phyloP scores from a whole-genome alignment of 2,888 invertebrate genomes.

The Monopis laevigella region DNA sequence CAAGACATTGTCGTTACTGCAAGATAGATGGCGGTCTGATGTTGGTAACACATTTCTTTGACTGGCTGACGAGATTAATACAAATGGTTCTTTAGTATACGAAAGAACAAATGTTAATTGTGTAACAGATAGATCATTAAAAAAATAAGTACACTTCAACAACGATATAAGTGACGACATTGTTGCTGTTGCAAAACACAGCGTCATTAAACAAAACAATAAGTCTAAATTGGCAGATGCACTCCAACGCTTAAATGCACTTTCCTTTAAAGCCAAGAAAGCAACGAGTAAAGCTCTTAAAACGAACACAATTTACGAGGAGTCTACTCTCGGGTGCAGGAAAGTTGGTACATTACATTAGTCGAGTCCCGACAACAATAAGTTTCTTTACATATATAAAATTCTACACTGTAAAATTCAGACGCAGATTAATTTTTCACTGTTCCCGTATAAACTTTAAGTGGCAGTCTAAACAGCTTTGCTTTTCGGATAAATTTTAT shows the following conservation, averaged over 20 bases:
- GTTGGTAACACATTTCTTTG: slow-evolving; percentile 42
- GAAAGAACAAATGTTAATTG: neutral
- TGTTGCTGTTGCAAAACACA: neutral
- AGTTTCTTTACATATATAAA: slow-evolving; percentile 4
- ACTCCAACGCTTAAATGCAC: slow-evolving; percentile 1
- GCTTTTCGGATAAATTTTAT: neutral
- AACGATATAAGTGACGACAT: neutral
- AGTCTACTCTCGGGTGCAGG: slow-evolving; percentile 5
- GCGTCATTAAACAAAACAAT: neutral
- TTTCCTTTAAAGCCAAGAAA: slow-evolving; percentile 7
- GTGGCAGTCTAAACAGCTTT: no score
- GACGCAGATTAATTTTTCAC: no score
- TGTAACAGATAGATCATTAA: no score
- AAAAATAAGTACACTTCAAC: no score
- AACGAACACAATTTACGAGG: slow-evolving; percentile 8
- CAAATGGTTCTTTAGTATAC: neutral
- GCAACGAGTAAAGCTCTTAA: slow-evolving; percentile 10
- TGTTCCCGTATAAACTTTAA: no score
- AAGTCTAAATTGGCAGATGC: slow-evolving; percentile 9
- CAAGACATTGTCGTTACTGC: slow-evolving; percentile 62
- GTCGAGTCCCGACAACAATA: slow-evolving; percentile 6
- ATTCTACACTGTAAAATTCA: no score
- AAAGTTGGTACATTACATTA: slow-evolving; percentile 12
- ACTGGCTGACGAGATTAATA: slow-evolving; percentile 21
- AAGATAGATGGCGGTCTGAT: slow-evolving; percentile 51